phyloP scores from a whole-genome alignment of 2,888 invertebrate genomes.

The Melipona bicolor region DNA sequence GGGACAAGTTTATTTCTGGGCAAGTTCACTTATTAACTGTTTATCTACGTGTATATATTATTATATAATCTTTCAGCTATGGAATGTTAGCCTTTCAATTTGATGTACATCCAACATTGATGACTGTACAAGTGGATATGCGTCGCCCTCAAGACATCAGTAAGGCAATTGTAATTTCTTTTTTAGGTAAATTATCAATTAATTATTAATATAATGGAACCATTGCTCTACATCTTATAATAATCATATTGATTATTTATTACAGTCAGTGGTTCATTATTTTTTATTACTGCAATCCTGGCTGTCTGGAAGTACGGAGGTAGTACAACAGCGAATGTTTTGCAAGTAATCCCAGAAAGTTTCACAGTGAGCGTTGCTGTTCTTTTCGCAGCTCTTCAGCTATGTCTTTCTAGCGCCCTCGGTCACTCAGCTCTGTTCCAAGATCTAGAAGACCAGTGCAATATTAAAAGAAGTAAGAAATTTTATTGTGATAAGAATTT shows the following conservation, averaged over 20 bases:
- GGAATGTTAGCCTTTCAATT: conserved; percentile 86
- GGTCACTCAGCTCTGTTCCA: conserved; percentile 93
- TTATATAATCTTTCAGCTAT: conserved; percentile 76
- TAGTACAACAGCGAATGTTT: conserved; percentile 87
- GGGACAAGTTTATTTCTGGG: conserved; percentile 83
- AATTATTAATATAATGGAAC: background rate
- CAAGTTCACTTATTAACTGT: conserved; percentile 42
- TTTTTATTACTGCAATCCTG: conserved; percentile 87
- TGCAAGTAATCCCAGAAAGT: conserved; percentile 89
- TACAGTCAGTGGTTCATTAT: conserved; percentile 87
- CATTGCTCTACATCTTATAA: background rate
- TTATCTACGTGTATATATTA: background rate
- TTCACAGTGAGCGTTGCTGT: conserved; percentile 88
- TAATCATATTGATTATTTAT: background rate
- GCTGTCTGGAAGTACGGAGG: conserved; percentile 88
- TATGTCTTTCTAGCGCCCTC: conserved; percentile 91
- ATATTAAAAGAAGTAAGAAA: conserved; percentile 89
- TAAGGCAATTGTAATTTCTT: conserved; percentile 89
- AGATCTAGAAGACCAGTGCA: conserved; percentile 91
- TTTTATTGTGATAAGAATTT: background rate
- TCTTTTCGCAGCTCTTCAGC: conserved; percentile 90
- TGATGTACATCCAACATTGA: conserved; percentile 92
- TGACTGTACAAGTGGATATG: conserved; percentile 97
- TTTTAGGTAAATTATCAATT: conserved; percentile 85
- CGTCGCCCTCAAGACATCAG: conserved; percentile 90